Conservation (phyloP, 2,888 invertebrate species). For the Zaprionus bogoriensis region DNA sequence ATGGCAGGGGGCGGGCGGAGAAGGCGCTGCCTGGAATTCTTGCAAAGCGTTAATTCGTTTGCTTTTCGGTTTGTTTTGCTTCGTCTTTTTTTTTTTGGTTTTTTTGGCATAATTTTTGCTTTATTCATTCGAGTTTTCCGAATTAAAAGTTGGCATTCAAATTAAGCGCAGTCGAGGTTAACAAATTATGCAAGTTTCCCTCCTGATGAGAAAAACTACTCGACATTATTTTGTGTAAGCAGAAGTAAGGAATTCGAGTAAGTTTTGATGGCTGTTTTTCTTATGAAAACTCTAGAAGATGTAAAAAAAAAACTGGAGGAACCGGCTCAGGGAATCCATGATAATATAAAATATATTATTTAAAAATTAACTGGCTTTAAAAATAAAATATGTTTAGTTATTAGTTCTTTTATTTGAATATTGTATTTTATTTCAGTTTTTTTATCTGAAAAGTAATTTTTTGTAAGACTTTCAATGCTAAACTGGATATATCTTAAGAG, state of each 20-base stretch:
- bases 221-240: conserved; percentile 1
- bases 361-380: too few species aligned
- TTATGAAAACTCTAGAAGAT: too few species aligned
- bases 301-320: too few species aligned
- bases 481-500: too few species aligned
- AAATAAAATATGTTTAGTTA: too few species aligned
- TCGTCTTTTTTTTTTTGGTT: conserved; percentile 30
- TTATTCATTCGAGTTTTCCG: conserved; percentile 31
- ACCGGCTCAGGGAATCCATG: too few species aligned
- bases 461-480: too few species aligned
- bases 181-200: conserved; percentile 42
- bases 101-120: conserved; percentile 50
- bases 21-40: not conserved
- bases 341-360: too few species aligned
- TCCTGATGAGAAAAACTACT: conserved; percentile 22
- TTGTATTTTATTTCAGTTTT: too few species aligned
- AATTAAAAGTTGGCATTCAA: conserved; percentile 58
- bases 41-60: conserved; percentile 67
- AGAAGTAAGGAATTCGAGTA: not conserved
- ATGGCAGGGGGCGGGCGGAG: not conserved
- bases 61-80: conserved; percentile 38
- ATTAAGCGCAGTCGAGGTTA: conserved; percentile 39
- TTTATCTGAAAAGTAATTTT: too few species aligned
- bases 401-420: too few species aligned
- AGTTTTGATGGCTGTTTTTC: not conserved